Base-by-base conservation (phyloP, 2,888 invertebrate species). In the Cantharis nigra region DNA sequence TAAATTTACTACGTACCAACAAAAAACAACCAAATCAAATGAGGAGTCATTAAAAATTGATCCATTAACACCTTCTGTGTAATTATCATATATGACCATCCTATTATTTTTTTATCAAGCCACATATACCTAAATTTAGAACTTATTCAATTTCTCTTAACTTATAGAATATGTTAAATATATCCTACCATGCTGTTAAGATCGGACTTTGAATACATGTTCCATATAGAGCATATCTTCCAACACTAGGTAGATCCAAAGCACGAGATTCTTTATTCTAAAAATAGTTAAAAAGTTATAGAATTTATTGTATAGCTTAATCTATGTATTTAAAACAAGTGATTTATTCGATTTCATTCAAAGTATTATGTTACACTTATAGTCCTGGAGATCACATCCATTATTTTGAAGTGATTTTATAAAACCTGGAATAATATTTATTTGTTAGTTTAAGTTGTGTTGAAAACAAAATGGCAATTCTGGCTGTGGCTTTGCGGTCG, bases 11-110 rank as follows among this genome's bases (percentile, higher is more conserved):
- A 90, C 91, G 91, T 88, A 95, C 96, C 90, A 14, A 92, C 90
- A 85, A 92, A 96, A 86, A 96, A 96, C 4, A 92, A 85, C 0
- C 91, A 91, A 14, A 96, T 87, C 65, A 96, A 87, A 20, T 91
- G 89, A 0, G 96, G 96, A 1, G 96, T 94, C 87, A 95, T 91
- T 3, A 94, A 77, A 84, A 94, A 93, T 88, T 96, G 96, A 87
- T 96, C 96, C 75, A 93, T 87, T 0, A 93, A 85, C 70, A 96
- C 90, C 89, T 96, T 96, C 79, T 91, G 92, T 0, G 91, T 85
- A 26, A 96, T 91, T 0, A 91, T 90, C 85, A 89, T 92, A 11
- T 90, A 87, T 0, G 93, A 87, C 0, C 91, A 94, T 1, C 95
- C 96, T 0, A 90, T 90, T 82, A 93, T 93, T 79, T 90, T 92